Base-by-base conservation (phyloP, 2,797 vertebrate species). In the Coregonus ussuriensis region DNA sequence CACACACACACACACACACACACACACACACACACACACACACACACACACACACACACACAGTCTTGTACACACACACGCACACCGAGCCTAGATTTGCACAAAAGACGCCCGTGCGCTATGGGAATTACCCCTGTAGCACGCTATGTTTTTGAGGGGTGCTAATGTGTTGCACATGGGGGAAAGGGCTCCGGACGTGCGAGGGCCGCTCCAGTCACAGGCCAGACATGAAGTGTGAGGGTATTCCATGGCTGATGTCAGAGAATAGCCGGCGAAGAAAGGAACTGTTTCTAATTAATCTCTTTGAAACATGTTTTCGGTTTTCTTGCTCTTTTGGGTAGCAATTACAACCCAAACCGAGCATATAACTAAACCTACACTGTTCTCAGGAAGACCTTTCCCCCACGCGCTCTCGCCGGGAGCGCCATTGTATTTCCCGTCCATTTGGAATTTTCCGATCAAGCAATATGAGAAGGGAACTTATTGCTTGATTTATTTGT, bases 151-250 rank as follows among this genome's bases (percentile, higher is more conserved):
- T 85, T 82, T 35, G 25, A 69, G 81, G 41, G 84, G 86, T 86
- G 91, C 87, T 94, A 93, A 93, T 93, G 88, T 88, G 91, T 88
- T 87, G 83, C 92, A 92, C 88, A 85, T 91, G 91, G 80, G 79
- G 74, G 74, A 73, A 71, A 80, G 74, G 74, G 76, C 81, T 81
- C 71, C 79, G 81, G 82, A 81, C 79, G 70, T 72, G 71, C 74
- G 71, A 80, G 69, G 82, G 81, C 74, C 82, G 68, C 80, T 77
- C 47, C 72, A 76, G 81, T 76, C 79, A 77, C 72, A 79, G 51
- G 86, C 75, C 83, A 76, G 74, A 72, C 72, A 6, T 79, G 77
- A 83, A 53, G 70, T 72, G 76, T 82, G 76, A 79, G 78, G 83
- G 82, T 85, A 47, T 72, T 82, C 82, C 77, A 47, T 52, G 47